Evolutionary conservation across 2,888 invertebrate species (phyloP), one percentile per base, ranked within the genome.

Genomic region (Rhodophaea formosa): DNA sequence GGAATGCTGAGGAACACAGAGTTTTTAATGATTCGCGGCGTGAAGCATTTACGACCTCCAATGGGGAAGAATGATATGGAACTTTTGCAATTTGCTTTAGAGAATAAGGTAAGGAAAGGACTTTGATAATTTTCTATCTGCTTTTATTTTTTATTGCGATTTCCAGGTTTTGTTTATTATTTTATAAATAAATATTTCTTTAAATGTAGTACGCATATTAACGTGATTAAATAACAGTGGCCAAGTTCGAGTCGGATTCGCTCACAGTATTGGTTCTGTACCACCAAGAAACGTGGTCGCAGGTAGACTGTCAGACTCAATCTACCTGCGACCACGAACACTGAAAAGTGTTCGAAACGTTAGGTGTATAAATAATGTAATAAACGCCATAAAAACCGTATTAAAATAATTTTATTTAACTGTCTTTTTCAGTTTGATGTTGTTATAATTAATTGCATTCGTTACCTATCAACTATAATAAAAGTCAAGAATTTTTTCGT

Each of bases 31-130:
- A 58, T 77, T 0, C 74, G 81, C 29, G 75, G 75, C 3, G 62
- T 74, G 0, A 77, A 66, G 56, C 70, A 75, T 59, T 59, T 59
- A 2, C 74, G 69, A 55, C 80, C 81, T 1, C 55, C 70, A 0
- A 59, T 83, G 1, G 67, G 74, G 0, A 73, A 74, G 46, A 70
- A 64, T 29, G 85, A 85, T 66, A 65, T 75, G 52, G 71, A 75
- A 14, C 66, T 78, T 14, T 66, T 85, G 3, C 65, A 71, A 35
- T 83, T 82, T 61, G 80, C 78, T 8, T 70, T 75, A 63, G 73
- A 77, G 16, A 70, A 70, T 60, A 66, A 80, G 72, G 84, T 82
- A 62, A 59, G 23, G 14, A 45, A 7, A 45, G 8, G 47, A 8
- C 12, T 43, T 14, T 23, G 23, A 23, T 23, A 23, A 23, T 23